phyloP scores from a whole-genome alignment of 2,888 invertebrate species.

The Acleris cristana region DNA sequence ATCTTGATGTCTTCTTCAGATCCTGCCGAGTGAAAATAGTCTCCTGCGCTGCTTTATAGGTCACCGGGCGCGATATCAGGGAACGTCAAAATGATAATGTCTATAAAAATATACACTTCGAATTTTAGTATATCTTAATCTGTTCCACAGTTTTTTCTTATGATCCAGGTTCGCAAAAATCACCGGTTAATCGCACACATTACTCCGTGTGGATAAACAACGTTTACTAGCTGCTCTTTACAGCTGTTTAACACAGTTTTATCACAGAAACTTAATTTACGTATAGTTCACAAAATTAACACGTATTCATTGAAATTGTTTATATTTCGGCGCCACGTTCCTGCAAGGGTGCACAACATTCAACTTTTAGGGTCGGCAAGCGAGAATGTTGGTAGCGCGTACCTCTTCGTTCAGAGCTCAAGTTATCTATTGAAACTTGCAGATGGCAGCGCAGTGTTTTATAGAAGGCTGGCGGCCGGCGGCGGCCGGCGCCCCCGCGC shows the following conservation, averaged over 20 bases:
- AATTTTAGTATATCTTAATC: constrained; percentile 56
- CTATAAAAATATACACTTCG: constrained; percentile 64
- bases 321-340: constrained; percentile 65
- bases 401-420: constrained; percentile 74
- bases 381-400: constrained; percentile 74
- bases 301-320: constrained; percentile 57
- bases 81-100: constrained; percentile 77
- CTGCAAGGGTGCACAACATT: constrained; percentile 69
- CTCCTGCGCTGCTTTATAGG: constrained; percentile 43
- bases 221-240: constrained; percentile 26
- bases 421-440: constrained; percentile 83
- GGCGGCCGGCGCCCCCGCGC: constrained; percentile 48
- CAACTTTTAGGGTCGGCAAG: constrained; percentile 60
- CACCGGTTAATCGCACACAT: constrained; percentile 64
- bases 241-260: constrained; percentile 61
- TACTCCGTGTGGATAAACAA: constrained; percentile 50
- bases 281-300: constrained; percentile 44
- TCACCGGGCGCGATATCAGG: constrained; percentile 57
- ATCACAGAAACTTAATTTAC: constrained; percentile 42
- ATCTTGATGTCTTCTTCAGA: constrained; percentile 64
- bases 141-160: constrained; percentile 56
- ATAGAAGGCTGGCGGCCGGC: constrained; percentile 67
- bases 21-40: constrained; percentile 29
- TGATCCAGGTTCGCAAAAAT: constrained; percentile 71
- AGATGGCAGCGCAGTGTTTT: constrained; percentile 82